Evolutionary conservation across 1,140 invertebrate genomes (phyloP).

Genomic region (Hylaeus volcanicus): DNA sequence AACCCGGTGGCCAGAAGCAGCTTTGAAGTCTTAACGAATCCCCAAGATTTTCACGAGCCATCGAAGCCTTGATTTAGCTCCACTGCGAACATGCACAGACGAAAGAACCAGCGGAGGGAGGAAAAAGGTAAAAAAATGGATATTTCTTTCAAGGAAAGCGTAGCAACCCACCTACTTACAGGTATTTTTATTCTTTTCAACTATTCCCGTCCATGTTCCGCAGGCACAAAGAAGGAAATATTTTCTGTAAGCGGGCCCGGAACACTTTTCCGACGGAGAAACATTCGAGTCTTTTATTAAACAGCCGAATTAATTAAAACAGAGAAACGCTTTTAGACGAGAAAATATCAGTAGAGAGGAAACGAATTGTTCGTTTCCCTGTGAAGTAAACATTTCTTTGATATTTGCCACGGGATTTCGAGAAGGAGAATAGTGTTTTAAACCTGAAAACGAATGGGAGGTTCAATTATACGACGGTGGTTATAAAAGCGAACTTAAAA

Average conservation of each 20-base stretch:
- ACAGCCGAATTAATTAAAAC: not conserved
- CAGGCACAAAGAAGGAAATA: not conserved
- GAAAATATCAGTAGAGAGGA: not conserved
- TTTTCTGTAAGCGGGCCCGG: not conserved
- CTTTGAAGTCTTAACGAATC: constrained; percentile 67
- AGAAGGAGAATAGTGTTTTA: not conserved
- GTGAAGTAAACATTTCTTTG: not conserved
- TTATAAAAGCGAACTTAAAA: no score
- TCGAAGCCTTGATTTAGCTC: constrained; percentile 44
- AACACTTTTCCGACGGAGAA: not conserved
- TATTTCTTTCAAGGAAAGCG: constrained; percentile 6
- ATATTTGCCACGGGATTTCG: not conserved
- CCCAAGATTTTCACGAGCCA: constrained; percentile 51
- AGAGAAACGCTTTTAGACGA: not conserved
- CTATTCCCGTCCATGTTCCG: not conserved
- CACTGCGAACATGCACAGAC: constrained; percentile 6
- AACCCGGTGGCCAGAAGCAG: constrained; percentile 19
- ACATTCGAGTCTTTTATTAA: not conserved
- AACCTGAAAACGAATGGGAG: not conserved
- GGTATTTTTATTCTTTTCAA: not conserved
- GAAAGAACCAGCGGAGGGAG: not conserved
- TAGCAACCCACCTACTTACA: constrained; percentile 2
- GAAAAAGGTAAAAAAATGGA: not conserved
- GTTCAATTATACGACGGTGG: no score
- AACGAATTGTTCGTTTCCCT: no score